Conservation (phyloP, 2,797 vertebrate species). For the Rhincodon typus region DNA sequence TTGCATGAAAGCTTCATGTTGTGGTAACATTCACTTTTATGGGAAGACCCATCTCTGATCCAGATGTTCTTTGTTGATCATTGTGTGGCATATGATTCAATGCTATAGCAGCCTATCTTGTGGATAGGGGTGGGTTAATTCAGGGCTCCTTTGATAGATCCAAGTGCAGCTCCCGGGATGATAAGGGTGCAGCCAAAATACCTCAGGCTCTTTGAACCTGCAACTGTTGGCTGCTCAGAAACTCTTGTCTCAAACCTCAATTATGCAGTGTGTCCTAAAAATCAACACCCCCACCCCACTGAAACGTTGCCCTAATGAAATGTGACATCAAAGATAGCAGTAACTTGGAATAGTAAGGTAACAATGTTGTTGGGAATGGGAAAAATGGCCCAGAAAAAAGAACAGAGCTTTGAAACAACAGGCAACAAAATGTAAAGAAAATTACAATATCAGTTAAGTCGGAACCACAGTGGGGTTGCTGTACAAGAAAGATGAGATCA, state of each 20-base stretch:
- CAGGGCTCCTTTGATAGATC: neutral
- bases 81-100: neutral
- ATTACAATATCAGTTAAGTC: neutral
- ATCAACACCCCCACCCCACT: too few species aligned
- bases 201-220: neutral
- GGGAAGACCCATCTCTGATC: neutral
- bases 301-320: neutral
- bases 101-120: neutral
- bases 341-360: neutral
- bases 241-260: neutral
- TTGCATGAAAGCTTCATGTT: conserved; percentile 30
- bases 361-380: neutral
- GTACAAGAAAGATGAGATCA: neutral
- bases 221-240: neutral
- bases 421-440: neutral
- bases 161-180: neutral
- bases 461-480: neutral
- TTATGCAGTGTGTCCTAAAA: neutral
- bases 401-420: neutral
- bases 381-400: neutral
- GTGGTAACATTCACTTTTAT: neutral
- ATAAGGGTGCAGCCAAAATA: neutral
- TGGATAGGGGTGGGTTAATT: too few species aligned
- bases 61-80: conserved; percentile 17
- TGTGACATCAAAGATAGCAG: neutral